Base-by-base conservation (phyloP, 35 echinoderm and acorn worm species). In the Apostichopus parvimensis region DNA sequence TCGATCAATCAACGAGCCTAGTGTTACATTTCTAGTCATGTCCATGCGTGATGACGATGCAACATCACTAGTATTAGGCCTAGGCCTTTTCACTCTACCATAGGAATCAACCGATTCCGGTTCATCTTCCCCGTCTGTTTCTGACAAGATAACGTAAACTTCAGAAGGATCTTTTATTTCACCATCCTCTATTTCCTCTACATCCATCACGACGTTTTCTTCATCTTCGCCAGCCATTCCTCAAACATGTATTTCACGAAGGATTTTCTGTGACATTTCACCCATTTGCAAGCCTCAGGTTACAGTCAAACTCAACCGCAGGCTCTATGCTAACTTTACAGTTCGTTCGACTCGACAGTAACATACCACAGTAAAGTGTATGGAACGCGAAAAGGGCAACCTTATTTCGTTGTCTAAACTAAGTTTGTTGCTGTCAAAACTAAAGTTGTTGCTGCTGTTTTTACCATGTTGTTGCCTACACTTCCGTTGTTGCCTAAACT, bases 141-240 rank as follows among this genome's bases (percentile, higher is more conserved):
- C 79, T 9, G 79, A 82, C 79, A 82, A 82, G 54, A 82, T 82
- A 4, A 82, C 79, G 52, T 45, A 80, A 7, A 15, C 11, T 13
- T 82, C 79, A 8, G 24, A 53, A 52, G 22, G 12, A 55, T 82
- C 79, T 82, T 82, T 82, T 55, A 82, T 82, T 54, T 82, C 79
- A 13, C 79, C 79, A 82, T 82, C 79, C 55, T 82, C 79, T 15
- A 82, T 82, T 82, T 82, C 79, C 45, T 56, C 79, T 53, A 55
- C 52, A 8, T 82, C 79, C 14, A 82, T 56, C 54, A 55, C 79
- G 10, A 9, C 5, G 34, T 55, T 54, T 68, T 68, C 64, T 14
- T 68, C 18, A 18, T 68, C 64, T 11, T 11, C 64, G 64, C 18
- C 18, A 14, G 64, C 64, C 64, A 68, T 68, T 4, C 11, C 18